A percentile compares a stretch with the other conserved stretches of the same genome.
Conservation (phyloP, 2,888 invertebrate species). For the Ophion obscuratus region DNA sequence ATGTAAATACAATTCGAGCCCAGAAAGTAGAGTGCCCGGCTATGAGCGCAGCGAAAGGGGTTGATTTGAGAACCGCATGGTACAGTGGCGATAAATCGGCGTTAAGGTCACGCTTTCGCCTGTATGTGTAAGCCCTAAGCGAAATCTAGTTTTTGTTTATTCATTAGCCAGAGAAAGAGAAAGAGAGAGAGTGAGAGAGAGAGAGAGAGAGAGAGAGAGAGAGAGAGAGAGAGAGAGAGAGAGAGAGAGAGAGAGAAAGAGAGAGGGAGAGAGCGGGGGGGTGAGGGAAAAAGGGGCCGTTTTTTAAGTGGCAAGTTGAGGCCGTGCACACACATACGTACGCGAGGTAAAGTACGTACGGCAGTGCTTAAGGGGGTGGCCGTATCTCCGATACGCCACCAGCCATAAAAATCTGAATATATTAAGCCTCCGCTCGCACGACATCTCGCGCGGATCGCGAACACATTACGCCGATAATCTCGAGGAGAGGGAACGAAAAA, state of each 20-base stretch:
- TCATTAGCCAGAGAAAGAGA: conserved; percentile 78
- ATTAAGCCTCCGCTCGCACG: conserved; percentile 82
- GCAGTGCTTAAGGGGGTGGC: conserved; percentile 65
- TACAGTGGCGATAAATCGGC: conserved; percentile 74
- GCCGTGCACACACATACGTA: conserved; percentile 50
- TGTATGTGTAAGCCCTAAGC: conserved; percentile 79
- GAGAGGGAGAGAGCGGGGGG: conserved; percentile 54
- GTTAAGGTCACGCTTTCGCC: conserved; percentile 83
- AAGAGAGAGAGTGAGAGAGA: conserved; percentile 47
- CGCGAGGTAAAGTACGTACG: conserved; percentile 48
- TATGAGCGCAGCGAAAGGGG: conserved; percentile 42
- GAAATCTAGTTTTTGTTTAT: conserved; percentile 83
- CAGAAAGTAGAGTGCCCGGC: conserved; percentile 1
- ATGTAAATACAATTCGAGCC: conserved; percentile 35
- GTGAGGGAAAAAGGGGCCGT: conserved; percentile 53
- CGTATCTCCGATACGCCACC: conserved; percentile 82
- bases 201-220: conserved; percentile 55
- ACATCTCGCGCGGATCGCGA: conserved; percentile 80
- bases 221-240: conserved; percentile 51
- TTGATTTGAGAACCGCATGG: conserved; percentile 74
- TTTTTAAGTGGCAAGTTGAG: conserved; percentile 78
- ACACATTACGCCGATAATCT: conserved; percentile 80
- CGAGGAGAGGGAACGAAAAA: conserved; percentile 35
- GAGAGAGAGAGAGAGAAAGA: conserved; percentile 57
- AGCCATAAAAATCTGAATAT: conserved; percentile 84